Evolutionary conservation across 2,113 vertebrate genomes (phyloP).

Genomic region (Lamprotornis superbus): DNA sequence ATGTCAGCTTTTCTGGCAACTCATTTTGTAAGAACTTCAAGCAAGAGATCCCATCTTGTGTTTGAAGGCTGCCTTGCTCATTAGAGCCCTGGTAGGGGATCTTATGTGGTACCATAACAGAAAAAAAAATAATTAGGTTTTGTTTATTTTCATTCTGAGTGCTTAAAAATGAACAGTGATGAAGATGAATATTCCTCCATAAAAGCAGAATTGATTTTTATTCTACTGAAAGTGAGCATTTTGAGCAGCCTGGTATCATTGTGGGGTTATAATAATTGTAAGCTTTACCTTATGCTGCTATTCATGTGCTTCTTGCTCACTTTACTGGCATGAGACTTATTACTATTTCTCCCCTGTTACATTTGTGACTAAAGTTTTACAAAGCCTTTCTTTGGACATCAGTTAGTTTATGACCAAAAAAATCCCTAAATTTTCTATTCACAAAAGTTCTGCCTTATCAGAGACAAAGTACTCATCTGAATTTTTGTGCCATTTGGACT

Average conservation of each 20-base stretch:
- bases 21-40: neutral
- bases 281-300: neutral
- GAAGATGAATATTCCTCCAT: neutral
- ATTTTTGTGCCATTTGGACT: neutral
- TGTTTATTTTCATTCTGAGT: neutral
- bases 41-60: neutral
- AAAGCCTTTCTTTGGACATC: neutral
- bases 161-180: neutral
- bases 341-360: accelerated
- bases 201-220: neutral
- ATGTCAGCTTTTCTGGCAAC: neutral
- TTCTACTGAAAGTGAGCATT: neutral
- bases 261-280: neutral
- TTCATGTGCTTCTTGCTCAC: neutral
- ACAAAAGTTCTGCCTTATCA: neutral
- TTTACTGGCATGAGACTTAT: neutral
- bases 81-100: neutral
- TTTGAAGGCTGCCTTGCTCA: neutral
- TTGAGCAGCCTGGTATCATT: neutral
- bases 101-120: neutral
- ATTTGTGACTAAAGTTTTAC: neutral
- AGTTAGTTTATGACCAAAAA: neutral
- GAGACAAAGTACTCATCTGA: no score
- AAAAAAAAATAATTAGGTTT: neutral
- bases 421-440: neutral